phyloP scores from a whole-genome alignment of 2,797 vertebrate species.

The Rhinoraja longicauda region DNA sequence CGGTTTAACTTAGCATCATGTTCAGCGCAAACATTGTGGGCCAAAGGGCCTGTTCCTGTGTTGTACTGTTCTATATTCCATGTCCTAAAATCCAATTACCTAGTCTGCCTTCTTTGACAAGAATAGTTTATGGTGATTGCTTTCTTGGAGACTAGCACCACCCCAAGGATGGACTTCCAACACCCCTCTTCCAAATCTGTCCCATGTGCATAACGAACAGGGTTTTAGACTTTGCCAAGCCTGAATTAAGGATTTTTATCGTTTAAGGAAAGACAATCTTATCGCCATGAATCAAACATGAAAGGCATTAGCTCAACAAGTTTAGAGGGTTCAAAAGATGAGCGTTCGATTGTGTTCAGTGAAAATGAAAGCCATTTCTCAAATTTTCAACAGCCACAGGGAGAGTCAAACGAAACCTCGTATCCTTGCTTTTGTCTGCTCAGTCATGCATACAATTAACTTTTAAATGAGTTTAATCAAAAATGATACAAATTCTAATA shows the following conservation, averaged over 20 bases:
- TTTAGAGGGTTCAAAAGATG: background rate
- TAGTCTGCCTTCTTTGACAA: background rate
- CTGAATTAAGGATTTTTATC: background rate
- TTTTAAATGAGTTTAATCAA: slow-evolving; percentile 46
- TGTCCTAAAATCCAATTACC: background rate
- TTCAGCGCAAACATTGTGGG: no score
- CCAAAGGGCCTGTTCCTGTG: no score
- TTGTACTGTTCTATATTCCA: no score
- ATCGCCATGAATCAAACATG: background rate
- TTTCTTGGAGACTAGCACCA: background rate
- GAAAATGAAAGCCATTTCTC: slow-evolving; percentile 9
- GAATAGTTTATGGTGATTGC: background rate
- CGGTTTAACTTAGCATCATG: no score
- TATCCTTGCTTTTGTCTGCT: slow-evolving; percentile 12
- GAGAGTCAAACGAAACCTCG: background rate
- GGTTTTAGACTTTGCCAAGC: background rate
- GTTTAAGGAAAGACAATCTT: background rate
- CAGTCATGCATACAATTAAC: slow-evolving; percentile 44
- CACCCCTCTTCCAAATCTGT: background rate
- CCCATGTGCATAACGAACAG: background rate
- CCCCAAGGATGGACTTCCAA: background rate
- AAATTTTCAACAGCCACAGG: background rate
- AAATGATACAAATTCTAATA: slow-evolving; percentile 44
- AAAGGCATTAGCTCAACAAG: background rate
- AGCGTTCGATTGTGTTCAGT: background rate